Evolutionary conservation across 64 coral and sea anemone genomes (phyloP).

Genomic region (Acropora tenuis): DNA sequence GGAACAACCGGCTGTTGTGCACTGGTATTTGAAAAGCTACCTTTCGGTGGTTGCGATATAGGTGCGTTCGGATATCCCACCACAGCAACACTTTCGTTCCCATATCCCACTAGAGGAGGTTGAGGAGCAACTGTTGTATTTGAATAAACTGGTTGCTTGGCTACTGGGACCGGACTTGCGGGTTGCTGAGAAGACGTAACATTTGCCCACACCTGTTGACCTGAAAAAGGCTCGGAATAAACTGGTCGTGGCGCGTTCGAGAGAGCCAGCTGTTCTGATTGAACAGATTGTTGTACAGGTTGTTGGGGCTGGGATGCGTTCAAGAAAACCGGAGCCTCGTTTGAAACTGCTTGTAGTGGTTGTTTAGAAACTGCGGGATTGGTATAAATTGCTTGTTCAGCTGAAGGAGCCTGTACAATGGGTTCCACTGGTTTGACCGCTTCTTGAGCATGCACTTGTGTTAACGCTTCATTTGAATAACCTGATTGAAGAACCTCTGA

Average conservation of each 20-base stretch:
- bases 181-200: neutral
- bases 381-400: neutral
- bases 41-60: neutral
- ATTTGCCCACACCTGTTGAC: neutral
- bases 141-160: constrained; percentile 14
- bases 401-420: neutral
- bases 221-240: constrained; percentile 4
- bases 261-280: neutral
- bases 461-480: neutral
- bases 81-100: neutral
- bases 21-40: neutral
- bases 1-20: neutral
- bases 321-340: neutral
- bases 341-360: neutral
- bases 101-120: neutral
- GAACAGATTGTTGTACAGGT: neutral
- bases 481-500: constrained; percentile 9
- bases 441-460: neutral
- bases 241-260: constrained; percentile 1
- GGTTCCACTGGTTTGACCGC: neutral
- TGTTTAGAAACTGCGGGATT: neutral
- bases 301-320: constrained; percentile 4
- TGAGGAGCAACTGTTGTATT: constrained; percentile 13
- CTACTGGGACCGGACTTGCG: neutral
- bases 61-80: neutral